Base-by-base conservation (phyloP, 2,888 invertebrate species). In the Neoscelio sp. region DNA sequence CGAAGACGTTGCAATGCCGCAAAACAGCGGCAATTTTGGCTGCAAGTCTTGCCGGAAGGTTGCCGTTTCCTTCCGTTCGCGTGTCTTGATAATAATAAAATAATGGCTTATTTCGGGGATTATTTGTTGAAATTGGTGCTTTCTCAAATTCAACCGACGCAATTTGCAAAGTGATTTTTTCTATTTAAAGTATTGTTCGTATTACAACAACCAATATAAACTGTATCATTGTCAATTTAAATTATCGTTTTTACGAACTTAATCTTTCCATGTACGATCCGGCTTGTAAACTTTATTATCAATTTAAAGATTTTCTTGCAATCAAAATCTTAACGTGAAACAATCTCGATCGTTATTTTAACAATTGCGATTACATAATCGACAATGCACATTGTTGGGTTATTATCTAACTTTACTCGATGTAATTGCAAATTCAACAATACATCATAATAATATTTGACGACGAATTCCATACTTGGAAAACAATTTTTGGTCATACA, bases 401-500 rank as follows among this genome's bases (percentile, higher is more conserved):
- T 52, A 74, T 75, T 75, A 68, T 56, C 67, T 67, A 75, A 75
- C 75, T 75, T 75, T 74, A 42, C 30, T 35, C 48, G 26, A 35
- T 60, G 74, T 58, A 74, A 67, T 74, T 74, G 74, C 28, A 23
- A 60, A 26, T 60, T 23, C 26, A 60, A 40, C 74, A 56, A 67
- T 74, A 60, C 50, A 40, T 74, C 74, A 74, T 74, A 71, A 71
- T 30, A 12, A 6, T 10, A 20, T 28, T n/a, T n/a, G 17, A 12
- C 50, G 58, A 74, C 65, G 65, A 74, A 74, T 67, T 67, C 65
- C 62, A 44, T 38, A 52, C 52, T 8, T n/a, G 44, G 44, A 62
- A 12, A 26, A 10, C 52, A 3, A 62, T 71, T 71, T 62, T 62
- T 71, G 58, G n/a, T 52, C 33, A n/a, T 10, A 20, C 7, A 23